Evolutionary conservation across 2,797 vertebrate species (phyloP).

Genomic region (Melanotaenia maccullochi): DNA sequence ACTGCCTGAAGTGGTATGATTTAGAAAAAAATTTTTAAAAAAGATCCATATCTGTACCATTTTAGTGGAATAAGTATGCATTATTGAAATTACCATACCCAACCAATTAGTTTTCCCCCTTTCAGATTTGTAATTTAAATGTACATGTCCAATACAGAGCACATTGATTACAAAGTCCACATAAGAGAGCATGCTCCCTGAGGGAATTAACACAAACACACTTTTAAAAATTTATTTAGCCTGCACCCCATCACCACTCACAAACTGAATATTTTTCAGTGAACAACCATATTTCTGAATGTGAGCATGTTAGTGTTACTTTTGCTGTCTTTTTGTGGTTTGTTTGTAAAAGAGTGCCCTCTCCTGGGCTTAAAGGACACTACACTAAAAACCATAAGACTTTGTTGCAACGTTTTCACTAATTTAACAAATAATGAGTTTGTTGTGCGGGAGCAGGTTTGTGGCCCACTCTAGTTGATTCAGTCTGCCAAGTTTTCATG

Average conservation of each 20-base stretch:
- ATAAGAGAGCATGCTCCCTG: too few species aligned
- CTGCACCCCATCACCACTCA: background rate
- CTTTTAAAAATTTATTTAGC: background rate
- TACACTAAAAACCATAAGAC: background rate
- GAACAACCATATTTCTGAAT: background rate
- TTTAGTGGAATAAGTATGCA: too few species aligned
- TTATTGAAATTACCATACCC: too few species aligned
- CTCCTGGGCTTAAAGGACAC: background rate
- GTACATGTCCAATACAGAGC: too few species aligned
- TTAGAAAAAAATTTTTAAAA: too few species aligned
- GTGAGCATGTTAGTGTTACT: background rate
- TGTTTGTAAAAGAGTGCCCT: background rate
- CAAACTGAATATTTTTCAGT: background rate
- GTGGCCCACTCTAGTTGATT: background rate
- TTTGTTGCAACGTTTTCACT: background rate
- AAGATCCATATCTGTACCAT: too few species aligned
- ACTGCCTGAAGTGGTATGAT: background rate
- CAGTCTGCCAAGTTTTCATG: background rate
- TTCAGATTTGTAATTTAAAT: background rate
- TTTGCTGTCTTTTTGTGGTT: background rate
- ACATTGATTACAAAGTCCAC: too few species aligned
- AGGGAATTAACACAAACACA: background rate
- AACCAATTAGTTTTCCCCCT: too few species aligned
- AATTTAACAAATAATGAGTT: background rate
- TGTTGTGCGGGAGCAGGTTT: background rate